Evolutionary conservation across 2,888 invertebrate genomes (phyloP).

Genomic region (Colletes collaris): DNA sequence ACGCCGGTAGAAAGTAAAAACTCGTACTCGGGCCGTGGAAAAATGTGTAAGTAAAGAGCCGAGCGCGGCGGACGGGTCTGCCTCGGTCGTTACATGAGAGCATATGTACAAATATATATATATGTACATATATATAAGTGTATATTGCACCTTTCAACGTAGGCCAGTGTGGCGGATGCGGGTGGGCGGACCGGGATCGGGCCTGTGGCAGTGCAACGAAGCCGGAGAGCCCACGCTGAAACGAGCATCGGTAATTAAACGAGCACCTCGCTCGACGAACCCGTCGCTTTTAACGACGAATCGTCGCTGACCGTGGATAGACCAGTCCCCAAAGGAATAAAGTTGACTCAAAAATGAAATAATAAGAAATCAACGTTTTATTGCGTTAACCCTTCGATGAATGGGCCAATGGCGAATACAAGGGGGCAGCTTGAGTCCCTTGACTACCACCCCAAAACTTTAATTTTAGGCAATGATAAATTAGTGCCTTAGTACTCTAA

Average conservation of each 20-base stretch:
- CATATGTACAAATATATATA: constrained; percentile 27
- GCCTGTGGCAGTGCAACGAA: constrained; percentile 51
- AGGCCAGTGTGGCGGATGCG: constrained; percentile 75
- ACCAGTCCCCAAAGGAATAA: too few species aligned
- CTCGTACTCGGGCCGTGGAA: constrained; percentile 7
- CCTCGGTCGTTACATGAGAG: constrained; percentile 33
- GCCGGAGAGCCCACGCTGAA: constrained; percentile 59
- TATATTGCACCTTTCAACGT: constrained; percentile 67
- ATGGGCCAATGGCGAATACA: too few species aligned
- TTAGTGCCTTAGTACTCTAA: too few species aligned
- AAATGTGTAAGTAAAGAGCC: constrained; percentile 44
- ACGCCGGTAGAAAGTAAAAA: constrained; percentile 25
- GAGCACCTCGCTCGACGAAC: constrained; percentile 55
- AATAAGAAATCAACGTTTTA: too few species aligned
- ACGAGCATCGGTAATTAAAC: constrained; percentile 70
- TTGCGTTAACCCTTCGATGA: too few species aligned
- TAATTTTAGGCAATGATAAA: too few species aligned
- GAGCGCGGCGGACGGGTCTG: constrained; percentile 28
- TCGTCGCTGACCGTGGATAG: constrained; percentile 1
- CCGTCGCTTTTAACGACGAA: constrained; percentile 40
- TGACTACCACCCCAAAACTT: too few species aligned
- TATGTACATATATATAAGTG: constrained; percentile 42
- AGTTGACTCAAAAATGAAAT: too few species aligned
- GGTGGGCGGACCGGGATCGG: constrained; percentile 78
- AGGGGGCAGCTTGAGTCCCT: too few species aligned